These are phyloP conservation scores for Stichopus chloronotus DNA, from an alignment of 35 echinoderm and acorn worm species.

Conservation along the genomic window DNA sequence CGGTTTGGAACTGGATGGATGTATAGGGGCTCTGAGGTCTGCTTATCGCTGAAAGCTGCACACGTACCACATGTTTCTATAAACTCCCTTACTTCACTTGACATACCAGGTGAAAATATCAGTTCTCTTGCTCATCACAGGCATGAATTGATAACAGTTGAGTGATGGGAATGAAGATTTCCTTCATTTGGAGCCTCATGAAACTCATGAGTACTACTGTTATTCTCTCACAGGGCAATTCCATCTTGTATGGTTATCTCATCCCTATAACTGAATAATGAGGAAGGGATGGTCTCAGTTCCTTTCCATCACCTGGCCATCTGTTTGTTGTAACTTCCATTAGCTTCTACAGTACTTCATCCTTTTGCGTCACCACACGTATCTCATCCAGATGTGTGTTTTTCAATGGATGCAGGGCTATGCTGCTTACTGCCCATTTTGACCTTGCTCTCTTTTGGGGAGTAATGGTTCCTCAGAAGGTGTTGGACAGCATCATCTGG, in stretches of 20 bases:
- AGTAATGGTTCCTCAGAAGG: slow-evolving; percentile 26
- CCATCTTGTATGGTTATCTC: too few relatives aligned
- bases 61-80: slow-evolving; percentile 50
- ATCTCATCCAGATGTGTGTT: slow-evolving; percentile 19
- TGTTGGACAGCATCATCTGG: slow-evolving; percentile 55
- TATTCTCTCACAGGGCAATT: too few relatives aligned
- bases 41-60: slow-evolving; percentile 28
- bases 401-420: not conserved
- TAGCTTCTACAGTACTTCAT: slow-evolving; percentile 32
- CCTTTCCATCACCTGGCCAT: slow-evolving; percentile 64
- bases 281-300: not conserved
- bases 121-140: too few relatives aligned
- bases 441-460: not conserved
- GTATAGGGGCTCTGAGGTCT: slow-evolving; percentile 22
- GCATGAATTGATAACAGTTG: too few relatives aligned
- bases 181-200: too few relatives aligned
- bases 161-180: too few relatives aligned
- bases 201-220: too few relatives aligned
- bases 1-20: not conserved
- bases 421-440: not conserved
- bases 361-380: slow-evolving; percentile 25
- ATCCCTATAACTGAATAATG: too few relatives aligned
- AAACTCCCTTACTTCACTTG: too few relatives aligned
- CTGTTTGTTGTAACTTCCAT: slow-evolving; percentile 52
- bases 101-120: too few relatives aligned